phyloP scores from a whole-genome alignment of 2,797 vertebrate species.

The Gobionotothen gibberifrons region DNA sequence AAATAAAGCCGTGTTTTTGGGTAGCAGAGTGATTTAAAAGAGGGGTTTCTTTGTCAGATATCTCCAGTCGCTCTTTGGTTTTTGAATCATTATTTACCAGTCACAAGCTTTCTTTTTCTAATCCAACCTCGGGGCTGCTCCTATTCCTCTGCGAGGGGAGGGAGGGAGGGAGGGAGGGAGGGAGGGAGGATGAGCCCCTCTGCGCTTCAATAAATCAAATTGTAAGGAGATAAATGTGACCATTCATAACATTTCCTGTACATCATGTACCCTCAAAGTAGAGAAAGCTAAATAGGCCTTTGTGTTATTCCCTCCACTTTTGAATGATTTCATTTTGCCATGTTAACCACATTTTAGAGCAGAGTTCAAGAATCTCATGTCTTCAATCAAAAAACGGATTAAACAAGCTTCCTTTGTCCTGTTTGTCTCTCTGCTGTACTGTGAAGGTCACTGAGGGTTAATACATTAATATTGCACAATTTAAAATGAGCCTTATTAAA shows the following conservation, averaged over 20 bases:
- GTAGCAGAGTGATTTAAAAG: neutral
- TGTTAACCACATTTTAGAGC: slow-evolving; percentile 34
- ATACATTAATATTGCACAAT: neutral
- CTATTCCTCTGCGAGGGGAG: neutral
- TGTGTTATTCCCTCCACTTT: slow-evolving; percentile 13
- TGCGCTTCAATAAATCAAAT: slow-evolving; percentile 6
- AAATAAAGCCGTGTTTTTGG: neutral
- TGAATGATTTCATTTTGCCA: slow-evolving; percentile 34
- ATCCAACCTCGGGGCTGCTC: slow-evolving; percentile 14
- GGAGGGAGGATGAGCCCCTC: neutral
- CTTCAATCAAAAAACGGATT: slow-evolving; percentile 4
- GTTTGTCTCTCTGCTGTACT: neutral
- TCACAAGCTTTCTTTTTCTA: slow-evolving; percentile 37
- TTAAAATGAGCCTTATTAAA: neutral
- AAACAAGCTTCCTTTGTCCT: neutral
- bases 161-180: neutral
- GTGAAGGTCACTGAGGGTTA: neutral
- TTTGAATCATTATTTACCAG: neutral
- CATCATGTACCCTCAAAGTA: neutral
- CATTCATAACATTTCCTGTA: slow-evolving; percentile 38
- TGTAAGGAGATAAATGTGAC: slow-evolving; percentile 40
- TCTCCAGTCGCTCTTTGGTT: neutral
- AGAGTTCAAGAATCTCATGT: slow-evolving; percentile 12
- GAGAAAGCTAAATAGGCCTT: slow-evolving; percentile 24
- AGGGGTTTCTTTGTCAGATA: neutral